Base-by-base conservation (phyloP, 2,797 vertebrate species). In the Salarias fasciatus region DNA sequence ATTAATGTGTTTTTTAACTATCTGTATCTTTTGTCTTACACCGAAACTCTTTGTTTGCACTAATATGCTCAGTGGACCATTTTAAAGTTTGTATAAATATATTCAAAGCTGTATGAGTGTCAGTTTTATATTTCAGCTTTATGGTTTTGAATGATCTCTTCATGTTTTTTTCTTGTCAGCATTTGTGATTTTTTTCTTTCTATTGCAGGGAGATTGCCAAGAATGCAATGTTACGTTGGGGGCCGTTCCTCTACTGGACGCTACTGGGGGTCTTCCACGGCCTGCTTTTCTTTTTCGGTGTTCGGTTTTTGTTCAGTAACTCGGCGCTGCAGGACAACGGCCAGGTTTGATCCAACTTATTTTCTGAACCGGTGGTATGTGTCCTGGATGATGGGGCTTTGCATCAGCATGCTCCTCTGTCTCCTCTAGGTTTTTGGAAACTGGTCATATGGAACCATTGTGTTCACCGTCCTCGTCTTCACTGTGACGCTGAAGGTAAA, bases 401-500 rank as follows among this genome's bases (percentile, higher is more conserved):
- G 0, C 6, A 18, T n/a, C 54, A 9, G 9, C 33, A 35, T 14
- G 9, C 9, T 63, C 14, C 33, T 79, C 67, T 40, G 10, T 77
- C 6, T 52, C 33, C 6, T 85, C 37, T 90, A 99, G 98, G 95
- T 96, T 61, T 97, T 94, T 80, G 98, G 98, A 43, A 98, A 98
- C 63, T 99, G 97, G 98, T 96, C 95, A 2, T 99, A 96, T 45
- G 98, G 98, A 85, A 99, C 97, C 0, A 95, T 97, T 59, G 92
- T 99, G 57, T 99, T 97, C 90, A 99, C 97, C 11, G 90, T 97
- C 69, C 93, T 99, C 51, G 95, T 99, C 80, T 97, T 99, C 91
- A 98, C 98, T n/a, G 97, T 99, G 83, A 99, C 96, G 2, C 91
- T 99, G 24, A 99, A 99, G 96, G 98, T 99, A 79, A 82, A 55